phyloP scores from a whole-genome alignment of 1,140 invertebrate genomes.

The Plectrocnemia conspersa region DNA sequence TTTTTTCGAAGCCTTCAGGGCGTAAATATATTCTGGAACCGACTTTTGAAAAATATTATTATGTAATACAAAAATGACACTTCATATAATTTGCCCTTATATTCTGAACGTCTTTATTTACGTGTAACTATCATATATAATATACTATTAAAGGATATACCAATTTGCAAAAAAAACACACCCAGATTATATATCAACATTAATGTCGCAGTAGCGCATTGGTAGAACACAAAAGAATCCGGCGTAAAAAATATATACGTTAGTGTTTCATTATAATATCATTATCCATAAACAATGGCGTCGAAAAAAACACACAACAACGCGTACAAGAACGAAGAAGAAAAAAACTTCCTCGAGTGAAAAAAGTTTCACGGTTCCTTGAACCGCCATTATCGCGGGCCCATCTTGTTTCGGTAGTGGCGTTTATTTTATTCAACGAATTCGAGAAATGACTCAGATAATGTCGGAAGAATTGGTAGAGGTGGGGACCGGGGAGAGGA shows the following conservation, averaged over 20 bases:
- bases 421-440: slow-evolving; percentile 24
- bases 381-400: slow-evolving; percentile 22
- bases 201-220: neutral
- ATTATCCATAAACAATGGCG: slow-evolving; percentile 19
- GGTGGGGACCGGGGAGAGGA: too few species aligned
- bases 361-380: slow-evolving; percentile 23
- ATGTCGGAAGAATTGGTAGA: slow-evolving; percentile 9
- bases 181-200: neutral
- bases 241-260: neutral
- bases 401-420: slow-evolving; percentile 29
- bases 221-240: neutral
- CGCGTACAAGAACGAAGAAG: neutral
- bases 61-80: too few species aligned
- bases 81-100: too few species aligned
- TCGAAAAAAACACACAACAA: slow-evolving; percentile 7
- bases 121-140: neutral
- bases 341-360: slow-evolving; percentile 10
- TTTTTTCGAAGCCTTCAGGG: too few species aligned
- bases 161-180: neutral
- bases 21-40: too few species aligned
- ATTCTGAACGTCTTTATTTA: too few species aligned
- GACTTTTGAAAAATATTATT: too few species aligned
- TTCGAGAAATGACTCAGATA: slow-evolving; percentile 14
- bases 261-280: slow-evolving; percentile 23
- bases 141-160: neutral